Evolutionary conservation across 2,113 vertebrate species (phyloP).

Genomic region (Puffinus mauretanicus): DNA sequence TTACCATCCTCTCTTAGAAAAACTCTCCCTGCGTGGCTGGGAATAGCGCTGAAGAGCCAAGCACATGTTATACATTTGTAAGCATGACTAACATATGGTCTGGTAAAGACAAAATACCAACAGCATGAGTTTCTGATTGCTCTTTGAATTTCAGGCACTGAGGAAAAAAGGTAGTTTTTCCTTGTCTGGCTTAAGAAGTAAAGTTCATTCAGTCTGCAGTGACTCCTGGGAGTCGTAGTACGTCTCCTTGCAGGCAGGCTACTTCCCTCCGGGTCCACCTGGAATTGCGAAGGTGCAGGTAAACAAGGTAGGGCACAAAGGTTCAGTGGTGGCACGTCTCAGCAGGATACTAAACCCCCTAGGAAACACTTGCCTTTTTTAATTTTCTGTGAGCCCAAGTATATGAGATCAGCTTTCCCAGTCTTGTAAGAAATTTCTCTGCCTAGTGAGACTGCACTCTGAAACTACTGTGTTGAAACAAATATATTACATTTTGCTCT

Average conservation of each 20-base stretch:
- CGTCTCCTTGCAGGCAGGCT: neutral
- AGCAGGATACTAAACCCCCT: neutral
- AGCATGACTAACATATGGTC: neutral
- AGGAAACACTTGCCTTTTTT: constrained; percentile 12
- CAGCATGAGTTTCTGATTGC: neutral
- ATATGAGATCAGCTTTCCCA: neutral
- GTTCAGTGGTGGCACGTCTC: neutral
- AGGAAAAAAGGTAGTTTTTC: neutral
- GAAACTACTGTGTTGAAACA: neutral
- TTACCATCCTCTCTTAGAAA: neutral
- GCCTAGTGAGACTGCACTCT: neutral
- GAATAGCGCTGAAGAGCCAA: neutral
- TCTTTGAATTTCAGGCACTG: neutral
- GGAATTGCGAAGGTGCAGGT: neutral
- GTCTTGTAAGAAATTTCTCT: constrained; percentile 3
- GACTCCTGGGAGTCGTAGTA: neutral
- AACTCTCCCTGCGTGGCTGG: neutral
- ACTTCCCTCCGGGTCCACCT: neutral
- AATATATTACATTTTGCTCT: neutral
- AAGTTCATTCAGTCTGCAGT: constrained; percentile 3
- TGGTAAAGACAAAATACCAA: neutral
- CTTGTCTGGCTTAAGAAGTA: neutral
- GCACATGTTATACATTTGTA: neutral
- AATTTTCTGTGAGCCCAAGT: constrained; percentile 24
- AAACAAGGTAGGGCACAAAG: constrained; percentile 25